Percentiles rank a stretch among this genome's conserved stretches.
Evolutionary conservation across 1,140 invertebrate genomes (phyloP).

Genomic region (Orchestia grillus): DNA sequence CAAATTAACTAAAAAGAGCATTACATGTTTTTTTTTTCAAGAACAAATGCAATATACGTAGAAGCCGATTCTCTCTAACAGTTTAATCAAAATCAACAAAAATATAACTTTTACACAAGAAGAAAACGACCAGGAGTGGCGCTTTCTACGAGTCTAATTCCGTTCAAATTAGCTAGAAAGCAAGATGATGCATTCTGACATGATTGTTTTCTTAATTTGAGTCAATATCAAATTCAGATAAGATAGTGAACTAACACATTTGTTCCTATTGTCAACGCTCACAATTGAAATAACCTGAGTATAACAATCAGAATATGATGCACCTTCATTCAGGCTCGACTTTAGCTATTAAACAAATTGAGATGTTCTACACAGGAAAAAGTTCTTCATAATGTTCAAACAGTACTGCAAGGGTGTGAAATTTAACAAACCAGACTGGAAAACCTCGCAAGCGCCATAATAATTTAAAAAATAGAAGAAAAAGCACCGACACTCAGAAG

Average conservation of each 20-base stretch:
- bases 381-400: not conserved
- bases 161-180: too few relatives aligned
- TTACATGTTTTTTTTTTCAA: not conserved
- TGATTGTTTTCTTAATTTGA: not conserved
- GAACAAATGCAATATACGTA: not conserved
- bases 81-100: too few relatives aligned
- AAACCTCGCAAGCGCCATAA: not conserved
- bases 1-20: not conserved
- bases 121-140: too few relatives aligned
- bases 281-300: not conserved
- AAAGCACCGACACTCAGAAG: not conserved
- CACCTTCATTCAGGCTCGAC: not conserved
- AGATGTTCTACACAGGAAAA: not conserved
- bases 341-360: not conserved
- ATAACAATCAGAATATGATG: not conserved
- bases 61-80: too few relatives aligned
- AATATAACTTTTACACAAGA: too few relatives aligned
- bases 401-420: not conserved
- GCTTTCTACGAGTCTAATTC: too few relatives aligned
- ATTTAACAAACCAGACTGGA: not conserved
- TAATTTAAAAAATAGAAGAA: not conserved
- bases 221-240: not conserved
- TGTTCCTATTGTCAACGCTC: not conserved
- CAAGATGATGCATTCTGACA: not conserved
- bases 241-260: not conserved